Evolutionary conservation across 2,113 vertebrate genomes (phyloP).

Genomic region (Salvelinus fontinalis): DNA sequence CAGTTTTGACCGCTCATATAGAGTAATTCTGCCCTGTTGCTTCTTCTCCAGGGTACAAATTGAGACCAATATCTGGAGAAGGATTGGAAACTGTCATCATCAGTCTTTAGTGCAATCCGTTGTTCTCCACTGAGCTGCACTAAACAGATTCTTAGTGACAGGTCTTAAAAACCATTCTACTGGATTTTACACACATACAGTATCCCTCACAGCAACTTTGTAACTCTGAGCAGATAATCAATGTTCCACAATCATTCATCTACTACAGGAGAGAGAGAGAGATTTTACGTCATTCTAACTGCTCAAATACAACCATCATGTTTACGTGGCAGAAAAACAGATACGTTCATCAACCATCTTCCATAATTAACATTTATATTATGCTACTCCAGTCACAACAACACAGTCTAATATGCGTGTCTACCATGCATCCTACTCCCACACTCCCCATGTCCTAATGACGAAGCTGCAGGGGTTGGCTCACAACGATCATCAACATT

Average conservation of each 20-base stretch:
- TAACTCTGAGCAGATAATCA: conserved; percentile 7
- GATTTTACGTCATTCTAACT: no score
- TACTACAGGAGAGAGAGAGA: no score
- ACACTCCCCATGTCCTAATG: not conserved
- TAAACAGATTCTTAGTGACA: conserved; percentile 22
- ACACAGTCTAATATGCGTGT: conserved; percentile 20
- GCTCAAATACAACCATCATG: no score
- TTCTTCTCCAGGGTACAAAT: conserved; percentile 61
- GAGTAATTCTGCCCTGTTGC: conserved; percentile 14
- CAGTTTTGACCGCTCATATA: conserved; percentile 50
- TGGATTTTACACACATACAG: not conserved
- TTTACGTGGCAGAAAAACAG: no score
- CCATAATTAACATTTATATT: conserved; percentile 30
- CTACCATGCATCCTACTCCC: not conserved
- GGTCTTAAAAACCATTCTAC: conserved; percentile 13
- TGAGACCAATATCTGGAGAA: conserved; percentile 58
- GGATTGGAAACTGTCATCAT: conserved; percentile 54
- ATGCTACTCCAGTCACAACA: conserved; percentile 29
- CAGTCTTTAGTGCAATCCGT: conserved; percentile 54
- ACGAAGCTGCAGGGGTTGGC: not conserved
- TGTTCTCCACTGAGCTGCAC: conserved; percentile 16
- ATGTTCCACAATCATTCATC: not conserved
- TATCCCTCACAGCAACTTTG: not conserved
- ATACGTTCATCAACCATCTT: no score
- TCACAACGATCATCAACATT: no score